A percentile compares a stretch with the other conserved stretches of the same genome.
phyloP scores from a whole-genome alignment of 2,797 vertebrate genomes.

The Catamblyrhynchus diadema region DNA sequence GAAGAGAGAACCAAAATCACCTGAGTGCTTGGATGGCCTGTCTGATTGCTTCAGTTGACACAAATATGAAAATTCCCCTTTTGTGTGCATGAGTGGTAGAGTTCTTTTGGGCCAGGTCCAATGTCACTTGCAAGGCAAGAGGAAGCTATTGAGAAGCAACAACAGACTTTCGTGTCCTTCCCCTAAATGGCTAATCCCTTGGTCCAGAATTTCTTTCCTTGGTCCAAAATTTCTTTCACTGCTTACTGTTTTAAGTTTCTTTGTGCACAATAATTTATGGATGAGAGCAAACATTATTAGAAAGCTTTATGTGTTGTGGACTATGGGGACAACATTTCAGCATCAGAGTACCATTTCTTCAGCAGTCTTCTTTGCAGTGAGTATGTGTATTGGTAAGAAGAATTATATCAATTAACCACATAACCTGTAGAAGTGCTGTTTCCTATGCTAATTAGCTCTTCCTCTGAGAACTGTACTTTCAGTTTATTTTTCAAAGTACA shows the following conservation, averaged over 20 bases:
- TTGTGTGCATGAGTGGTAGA: background rate
- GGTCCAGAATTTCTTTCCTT: background rate
- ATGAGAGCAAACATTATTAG: constrained; percentile 9
- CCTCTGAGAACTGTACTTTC: background rate
- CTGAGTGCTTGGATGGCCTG: background rate
- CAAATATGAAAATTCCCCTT: background rate
- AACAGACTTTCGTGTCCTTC: background rate
- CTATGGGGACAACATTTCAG: background rate
- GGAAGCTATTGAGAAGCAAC: background rate
- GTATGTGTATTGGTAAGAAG: constrained; percentile 12
- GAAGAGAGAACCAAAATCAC: background rate
- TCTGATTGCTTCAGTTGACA: background rate
- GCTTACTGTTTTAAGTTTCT: constrained; percentile 7
- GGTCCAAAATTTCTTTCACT: background rate
- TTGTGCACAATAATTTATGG: constrained; percentile 12
- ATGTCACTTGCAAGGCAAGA: background rate
- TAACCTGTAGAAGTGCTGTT: background rate
- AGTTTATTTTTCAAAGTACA: constrained; percentile 16
- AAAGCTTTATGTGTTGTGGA: constrained; percentile 17
- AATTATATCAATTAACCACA: background rate
- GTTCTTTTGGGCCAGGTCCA: background rate
- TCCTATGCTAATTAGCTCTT: background rate
- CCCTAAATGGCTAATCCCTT: background rate
- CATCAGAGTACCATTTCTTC: background rate
- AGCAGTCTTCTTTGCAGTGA: background rate